Conservation (phyloP, 2,888 invertebrate species). For the Drosophila fungiperda region DNA sequence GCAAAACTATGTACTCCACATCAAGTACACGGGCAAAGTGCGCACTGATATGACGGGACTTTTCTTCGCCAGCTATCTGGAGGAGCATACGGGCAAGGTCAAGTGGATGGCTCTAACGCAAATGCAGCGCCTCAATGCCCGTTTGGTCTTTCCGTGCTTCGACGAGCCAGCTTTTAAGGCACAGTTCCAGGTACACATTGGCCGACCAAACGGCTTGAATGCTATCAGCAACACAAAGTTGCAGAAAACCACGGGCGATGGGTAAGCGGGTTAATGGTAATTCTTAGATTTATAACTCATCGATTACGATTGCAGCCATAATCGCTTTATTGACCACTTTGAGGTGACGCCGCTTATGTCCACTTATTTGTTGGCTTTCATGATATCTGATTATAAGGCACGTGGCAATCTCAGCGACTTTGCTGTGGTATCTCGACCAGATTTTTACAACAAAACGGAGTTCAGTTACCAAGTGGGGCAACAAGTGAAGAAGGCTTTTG, state of each 20-base stretch:
- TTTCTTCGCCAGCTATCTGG: constrained; percentile 72
- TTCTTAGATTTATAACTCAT: not conserved
- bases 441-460: constrained; percentile 88
- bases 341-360: constrained; percentile 88
- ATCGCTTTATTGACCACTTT: constrained; percentile 73
- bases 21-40: constrained; percentile 86
- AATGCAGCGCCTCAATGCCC: constrained; percentile 88
- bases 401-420: constrained; percentile 56
- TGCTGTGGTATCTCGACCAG: constrained; percentile 89
- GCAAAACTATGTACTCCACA: constrained; percentile 84
- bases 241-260: constrained; percentile 38
- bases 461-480: constrained; percentile 86
- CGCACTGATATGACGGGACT: constrained; percentile 81
- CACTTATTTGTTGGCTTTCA: constrained; percentile 92
- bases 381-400: constrained; percentile 87
- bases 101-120: constrained; percentile 87
- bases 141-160: constrained; percentile 90
- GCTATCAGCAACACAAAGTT: constrained; percentile 81
- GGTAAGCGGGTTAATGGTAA: constrained; percentile 47
- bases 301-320: constrained; percentile 41
- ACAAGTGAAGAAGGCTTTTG: constrained; percentile 79
- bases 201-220: constrained; percentile 84
- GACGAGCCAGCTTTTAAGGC: constrained; percentile 91
- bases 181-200: constrained; percentile 87
- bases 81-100: constrained; percentile 44